Base-by-base conservation (phyloP, 2,113 vertebrate genomes). In the Pseudorectes ferrugineus region DNA sequence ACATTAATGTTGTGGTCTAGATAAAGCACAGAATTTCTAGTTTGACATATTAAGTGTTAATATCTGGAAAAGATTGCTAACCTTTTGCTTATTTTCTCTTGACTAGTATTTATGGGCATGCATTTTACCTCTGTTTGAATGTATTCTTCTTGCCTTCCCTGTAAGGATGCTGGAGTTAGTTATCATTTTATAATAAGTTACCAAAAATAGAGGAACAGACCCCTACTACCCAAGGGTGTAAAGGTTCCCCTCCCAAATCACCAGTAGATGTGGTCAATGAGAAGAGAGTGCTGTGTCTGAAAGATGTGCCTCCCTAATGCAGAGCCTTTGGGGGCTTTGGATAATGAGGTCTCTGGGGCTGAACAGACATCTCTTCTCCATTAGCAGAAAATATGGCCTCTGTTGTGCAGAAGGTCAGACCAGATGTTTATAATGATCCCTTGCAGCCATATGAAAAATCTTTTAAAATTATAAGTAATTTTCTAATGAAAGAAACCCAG, bases 261-360 rank as follows among this genome's bases (percentile, higher is more conserved):
- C 62, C 49, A 70, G 71, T 11, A 58, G 81, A 35, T 73, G 29
- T 94, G 75, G 91, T 88, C 89, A 79, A 4, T 54, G 89, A 68
- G 61, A 85, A 73, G 62, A 81, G 79, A 3, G 19, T 4, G 10
- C 51, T 88, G 46, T 91, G n/a, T 85, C 40, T 76, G 84, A 89
- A 93, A 86, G 73, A 70, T 81, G 36, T 79, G 74, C 77, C 67
- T 94, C 51, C 84, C 62, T 70, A 54, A 51, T 42, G 49, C 42
- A 71, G 54, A 80, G 76, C 67, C 75, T 95, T 74, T 97, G 88
- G 83, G 81, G 62, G 51, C 74, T 89, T 61, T 79, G 87, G 81
- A 82, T 97, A 96, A 97, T 95, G 92, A 95, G 89, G 66, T 95
- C 89, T 93, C 94, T 93, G 81, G 92, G 92, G 95, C 94, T 95